Evolutionary conservation across 2,113 vertebrate genomes (phyloP).

Genomic region (Coregonus clupeaformis): DNA sequence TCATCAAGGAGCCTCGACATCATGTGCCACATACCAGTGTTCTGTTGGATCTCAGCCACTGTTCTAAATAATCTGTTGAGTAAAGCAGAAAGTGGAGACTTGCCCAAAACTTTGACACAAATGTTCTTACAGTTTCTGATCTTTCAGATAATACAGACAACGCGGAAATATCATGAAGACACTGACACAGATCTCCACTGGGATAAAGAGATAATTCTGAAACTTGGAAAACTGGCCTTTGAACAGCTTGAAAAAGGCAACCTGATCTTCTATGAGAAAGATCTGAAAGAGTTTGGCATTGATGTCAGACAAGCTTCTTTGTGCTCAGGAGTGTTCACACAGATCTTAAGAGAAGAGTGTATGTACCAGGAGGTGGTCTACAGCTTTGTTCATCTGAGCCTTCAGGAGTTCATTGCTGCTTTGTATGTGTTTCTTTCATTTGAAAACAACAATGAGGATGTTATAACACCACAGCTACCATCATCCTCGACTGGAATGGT

Average conservation of each 20-base stretch:
- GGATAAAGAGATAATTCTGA: neutral
- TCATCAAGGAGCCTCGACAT: too few relatives aligned
- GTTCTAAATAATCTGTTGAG: too few relatives aligned
- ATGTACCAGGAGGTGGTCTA: neutral
- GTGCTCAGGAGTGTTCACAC: slow-evolving; percentile 3
- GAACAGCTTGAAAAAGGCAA: too few relatives aligned
- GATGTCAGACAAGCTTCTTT: neutral
- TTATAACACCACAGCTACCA: neutral
- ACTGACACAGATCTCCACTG: neutral
- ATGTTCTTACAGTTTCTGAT: neutral
- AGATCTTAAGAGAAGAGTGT: slow-evolving; percentile 9
- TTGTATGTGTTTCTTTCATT: neutral
- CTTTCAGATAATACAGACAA: neutral
- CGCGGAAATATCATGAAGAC: neutral
- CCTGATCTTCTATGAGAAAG: neutral
- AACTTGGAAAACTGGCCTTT: too few relatives aligned
- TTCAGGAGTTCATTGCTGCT: too few relatives aligned
- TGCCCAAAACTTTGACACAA: neutral
- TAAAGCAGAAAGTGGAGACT: too few relatives aligned
- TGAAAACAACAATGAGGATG: neutral
- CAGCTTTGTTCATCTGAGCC: neutral
- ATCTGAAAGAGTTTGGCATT: neutral
- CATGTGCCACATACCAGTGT: too few relatives aligned
- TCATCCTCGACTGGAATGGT: neutral
- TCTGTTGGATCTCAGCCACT: too few relatives aligned